Percentiles rank a stretch among this genome's conserved stretches.
These are phyloP conservation scores for Caenorhabditis panamensis DNA, from an alignment of 2,888 invertebrate genomes.

Conservation along the genomic window DNA sequence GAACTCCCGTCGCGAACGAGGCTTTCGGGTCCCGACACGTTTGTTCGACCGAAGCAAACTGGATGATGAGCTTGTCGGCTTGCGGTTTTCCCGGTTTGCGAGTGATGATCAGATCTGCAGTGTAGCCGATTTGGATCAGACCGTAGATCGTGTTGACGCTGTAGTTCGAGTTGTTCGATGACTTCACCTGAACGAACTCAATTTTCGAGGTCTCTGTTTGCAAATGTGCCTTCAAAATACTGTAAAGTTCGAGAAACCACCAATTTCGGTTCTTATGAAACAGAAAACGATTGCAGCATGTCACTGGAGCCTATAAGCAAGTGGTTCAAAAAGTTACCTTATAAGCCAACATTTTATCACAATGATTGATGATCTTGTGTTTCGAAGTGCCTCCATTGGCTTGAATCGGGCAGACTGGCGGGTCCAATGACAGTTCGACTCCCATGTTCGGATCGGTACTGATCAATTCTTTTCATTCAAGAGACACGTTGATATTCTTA, in stretches of 20 bases:
- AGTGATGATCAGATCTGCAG: conserved; percentile 61
- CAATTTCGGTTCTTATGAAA: too few relatives aligned
- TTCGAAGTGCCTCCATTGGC: conserved; percentile 73
- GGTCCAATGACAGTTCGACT: conserved; percentile 63
- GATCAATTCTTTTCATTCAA: not conserved
- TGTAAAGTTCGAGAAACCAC: too few relatives aligned
- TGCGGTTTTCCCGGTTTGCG: conserved; percentile 60
- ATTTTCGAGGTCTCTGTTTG: too few relatives aligned
- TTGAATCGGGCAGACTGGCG: conserved; percentile 72
- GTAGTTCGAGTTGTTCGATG: conserved; percentile 74
- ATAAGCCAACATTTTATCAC: conserved; percentile 70
- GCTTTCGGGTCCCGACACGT: conserved; percentile 52
- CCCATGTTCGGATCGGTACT: conserved; percentile 37
- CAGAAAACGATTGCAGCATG: too few relatives aligned
- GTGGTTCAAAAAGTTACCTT: conserved; percentile 62
- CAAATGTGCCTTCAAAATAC: too few relatives aligned
- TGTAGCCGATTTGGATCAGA: conserved; percentile 63
- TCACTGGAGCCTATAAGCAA: too few relatives aligned
- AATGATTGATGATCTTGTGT: conserved; percentile 74
- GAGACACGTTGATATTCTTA: not conserved
- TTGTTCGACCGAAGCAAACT: conserved; percentile 59
- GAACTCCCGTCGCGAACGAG: conserved; percentile 51
- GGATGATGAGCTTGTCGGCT: conserved; percentile 60
- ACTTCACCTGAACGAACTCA: conserved; percentile 65
- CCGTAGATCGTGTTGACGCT: conserved; percentile 59